Evolutionary conservation across 2,888 invertebrate genomes (phyloP).

Genomic region (Micoletzkya japonica): DNA sequence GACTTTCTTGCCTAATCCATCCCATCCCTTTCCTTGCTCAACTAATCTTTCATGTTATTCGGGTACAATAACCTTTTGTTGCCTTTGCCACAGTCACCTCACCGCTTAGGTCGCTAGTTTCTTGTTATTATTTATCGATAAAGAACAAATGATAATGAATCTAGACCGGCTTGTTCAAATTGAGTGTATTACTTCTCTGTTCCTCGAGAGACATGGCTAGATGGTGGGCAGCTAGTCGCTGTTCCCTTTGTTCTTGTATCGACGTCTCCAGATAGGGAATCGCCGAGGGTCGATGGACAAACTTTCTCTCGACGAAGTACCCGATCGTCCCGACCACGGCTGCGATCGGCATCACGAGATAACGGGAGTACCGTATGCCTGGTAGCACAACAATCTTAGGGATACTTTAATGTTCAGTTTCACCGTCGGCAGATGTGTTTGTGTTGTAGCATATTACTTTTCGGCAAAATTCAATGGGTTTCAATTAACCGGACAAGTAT

Average conservation of each 20-base stretch:
- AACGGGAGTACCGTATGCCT: conserved; percentile 30
- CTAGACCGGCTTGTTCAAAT: conserved; percentile 16
- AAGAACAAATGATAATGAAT: not conserved
- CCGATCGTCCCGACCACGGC: conserved; percentile 36
- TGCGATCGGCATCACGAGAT: conserved; percentile 32
- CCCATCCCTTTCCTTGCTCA: not conserved
- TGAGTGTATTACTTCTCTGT: conserved; percentile 17
- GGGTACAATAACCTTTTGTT: not conserved
- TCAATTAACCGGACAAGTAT: too few relatives aligned
- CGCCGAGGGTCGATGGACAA: conserved; percentile 29
- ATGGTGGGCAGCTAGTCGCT: conserved; percentile 18
- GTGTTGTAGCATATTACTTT: too few relatives aligned
- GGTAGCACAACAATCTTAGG: not conserved
- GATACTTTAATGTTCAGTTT: not conserved
- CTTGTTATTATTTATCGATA: not conserved
- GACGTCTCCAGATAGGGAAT: conserved; percentile 35
- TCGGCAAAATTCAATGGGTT: too few relatives aligned
- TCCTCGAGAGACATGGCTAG: conserved; percentile 5
- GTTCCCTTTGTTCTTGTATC: conserved; percentile 33
- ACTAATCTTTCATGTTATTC: conserved; percentile 4
- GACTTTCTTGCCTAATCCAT: conserved; percentile 23
- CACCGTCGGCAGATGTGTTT: too few relatives aligned
- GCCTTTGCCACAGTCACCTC: conserved; percentile 2
- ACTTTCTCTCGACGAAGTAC: conserved; percentile 35
- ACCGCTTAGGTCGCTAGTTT: not conserved